These are phyloP conservation scores for Acanthosoma haemorrhoidale DNA, from an alignment of 2,888 invertebrate species.

Conservation along the genomic window DNA sequence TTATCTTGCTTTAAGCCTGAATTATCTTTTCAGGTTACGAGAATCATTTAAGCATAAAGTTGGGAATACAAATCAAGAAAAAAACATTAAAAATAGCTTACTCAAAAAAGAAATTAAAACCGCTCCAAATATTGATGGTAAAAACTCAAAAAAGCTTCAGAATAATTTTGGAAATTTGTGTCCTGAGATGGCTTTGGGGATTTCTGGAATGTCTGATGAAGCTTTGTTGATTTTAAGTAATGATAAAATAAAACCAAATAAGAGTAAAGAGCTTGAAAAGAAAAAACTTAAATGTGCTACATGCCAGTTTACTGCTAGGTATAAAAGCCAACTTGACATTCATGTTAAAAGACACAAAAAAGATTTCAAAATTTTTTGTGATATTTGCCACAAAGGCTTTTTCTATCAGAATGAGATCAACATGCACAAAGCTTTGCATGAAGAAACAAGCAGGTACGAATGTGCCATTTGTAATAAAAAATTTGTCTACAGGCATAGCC, in stretches of 20 bases:
- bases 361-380: slow-evolving; percentile 48
- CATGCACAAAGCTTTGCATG: slow-evolving; percentile 54
- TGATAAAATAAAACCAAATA: background rate
- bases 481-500: slow-evolving; percentile 46
- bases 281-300: background rate
- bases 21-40: background rate
- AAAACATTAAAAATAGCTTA: background rate
- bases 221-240: background rate
- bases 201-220: background rate
- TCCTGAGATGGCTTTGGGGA: background rate
- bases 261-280: background rate
- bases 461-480: slow-evolving; percentile 46
- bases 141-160: background rate
- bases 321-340: background rate
- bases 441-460: slow-evolving; percentile 42
- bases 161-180: background rate
- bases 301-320: slow-evolving; percentile 11
- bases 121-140: background rate
- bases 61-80: background rate
- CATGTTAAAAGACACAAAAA: slow-evolving; percentile 56
- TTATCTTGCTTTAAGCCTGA: slow-evolving; percentile 6
- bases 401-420: slow-evolving; percentile 47
- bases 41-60: background rate
- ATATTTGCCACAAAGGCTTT: slow-evolving; percentile 47
- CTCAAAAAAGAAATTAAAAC: background rate